phyloP scores from a whole-genome alignment of 2,888 invertebrate species.

The Aphrophora alni region DNA sequence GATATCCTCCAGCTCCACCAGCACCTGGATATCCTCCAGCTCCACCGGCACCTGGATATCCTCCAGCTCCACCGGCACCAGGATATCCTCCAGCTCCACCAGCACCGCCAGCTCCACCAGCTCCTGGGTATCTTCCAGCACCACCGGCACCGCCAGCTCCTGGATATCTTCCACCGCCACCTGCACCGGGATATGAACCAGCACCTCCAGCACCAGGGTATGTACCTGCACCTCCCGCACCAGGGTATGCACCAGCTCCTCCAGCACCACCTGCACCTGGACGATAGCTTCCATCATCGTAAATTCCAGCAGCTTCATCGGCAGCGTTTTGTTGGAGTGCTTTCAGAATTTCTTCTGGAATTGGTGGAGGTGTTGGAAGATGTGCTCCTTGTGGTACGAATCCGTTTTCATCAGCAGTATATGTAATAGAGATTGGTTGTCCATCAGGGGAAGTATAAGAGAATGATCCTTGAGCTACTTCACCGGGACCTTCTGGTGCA shows the following conservation, averaged over 20 bases:
- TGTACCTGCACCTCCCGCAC: conserved; percentile 55
- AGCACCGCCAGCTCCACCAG: conserved; percentile 44
- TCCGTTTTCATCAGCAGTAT: conserved; percentile 73
- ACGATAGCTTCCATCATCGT: conserved; percentile 61
- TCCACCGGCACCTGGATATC: conserved; percentile 27
- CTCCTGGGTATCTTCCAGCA: conserved; percentile 52
- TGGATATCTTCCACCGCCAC: conserved; percentile 24
- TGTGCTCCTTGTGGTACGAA: conserved; percentile 67
- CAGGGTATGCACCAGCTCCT: conserved; percentile 55
- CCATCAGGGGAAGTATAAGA: conserved; percentile 76
- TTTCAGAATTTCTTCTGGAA: conserved; percentile 57
- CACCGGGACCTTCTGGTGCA: conserved; percentile 59
- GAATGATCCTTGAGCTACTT: conserved; percentile 72
- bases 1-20: conserved; percentile 28
- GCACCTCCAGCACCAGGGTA: conserved; percentile 47
- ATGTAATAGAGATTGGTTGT: conserved; percentile 63
- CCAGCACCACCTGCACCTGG: conserved; percentile 56
- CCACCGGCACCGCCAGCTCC: conserved; percentile 29
- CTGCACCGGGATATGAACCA: conserved; percentile 9
- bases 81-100: conserved; percentile 18
- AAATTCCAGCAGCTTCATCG: conserved; percentile 61
- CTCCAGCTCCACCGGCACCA: conserved; percentile 22
- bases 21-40: conserved; percentile 28
- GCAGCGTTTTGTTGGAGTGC: conserved; percentile 59
- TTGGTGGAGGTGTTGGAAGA: conserved; percentile 57